phyloP scores from a whole-genome alignment of 2,888 invertebrate genomes.

The Spilarctia lutea region DNA sequence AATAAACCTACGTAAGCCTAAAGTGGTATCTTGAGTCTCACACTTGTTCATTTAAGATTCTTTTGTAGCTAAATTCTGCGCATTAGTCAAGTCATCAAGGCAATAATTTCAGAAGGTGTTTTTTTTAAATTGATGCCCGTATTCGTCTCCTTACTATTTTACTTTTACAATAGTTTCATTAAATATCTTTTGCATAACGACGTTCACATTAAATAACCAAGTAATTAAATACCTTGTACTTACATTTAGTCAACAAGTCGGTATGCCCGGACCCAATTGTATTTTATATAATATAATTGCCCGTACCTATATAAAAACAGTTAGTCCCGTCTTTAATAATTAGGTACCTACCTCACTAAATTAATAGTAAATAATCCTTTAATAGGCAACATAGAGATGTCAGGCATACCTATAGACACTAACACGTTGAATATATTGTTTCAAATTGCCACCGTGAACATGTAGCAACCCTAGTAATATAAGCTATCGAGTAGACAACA shows the following conservation, averaged over 20 bases:
- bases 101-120: neutral
- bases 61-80: neutral
- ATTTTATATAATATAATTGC: too few relatives aligned
- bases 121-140: neutral
- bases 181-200: neutral
- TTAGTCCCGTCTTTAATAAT: neutral
- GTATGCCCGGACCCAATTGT: too few relatives aligned
- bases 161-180: neutral
- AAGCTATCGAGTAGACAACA: conserved; percentile 64
- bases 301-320: too few relatives aligned
- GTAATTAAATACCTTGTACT: too few relatives aligned
- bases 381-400: conserved; percentile 11
- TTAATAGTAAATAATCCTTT: neutral
- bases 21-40: neutral
- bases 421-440: conserved; percentile 61
- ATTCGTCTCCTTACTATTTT: neutral
- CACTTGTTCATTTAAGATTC: neutral
- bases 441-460: conserved; percentile 70
- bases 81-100: neutral
- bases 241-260: neutral
- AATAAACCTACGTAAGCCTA: neutral
- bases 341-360: neutral
- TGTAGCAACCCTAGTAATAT: conserved; percentile 65
- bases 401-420: conserved; percentile 15
- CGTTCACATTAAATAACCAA: too few relatives aligned